Evolutionary conservation across 2,797 vertebrate genomes (phyloP), one percentile per base, ranked within the genome.

Genomic region (Acanthurus lineatus): DNA sequence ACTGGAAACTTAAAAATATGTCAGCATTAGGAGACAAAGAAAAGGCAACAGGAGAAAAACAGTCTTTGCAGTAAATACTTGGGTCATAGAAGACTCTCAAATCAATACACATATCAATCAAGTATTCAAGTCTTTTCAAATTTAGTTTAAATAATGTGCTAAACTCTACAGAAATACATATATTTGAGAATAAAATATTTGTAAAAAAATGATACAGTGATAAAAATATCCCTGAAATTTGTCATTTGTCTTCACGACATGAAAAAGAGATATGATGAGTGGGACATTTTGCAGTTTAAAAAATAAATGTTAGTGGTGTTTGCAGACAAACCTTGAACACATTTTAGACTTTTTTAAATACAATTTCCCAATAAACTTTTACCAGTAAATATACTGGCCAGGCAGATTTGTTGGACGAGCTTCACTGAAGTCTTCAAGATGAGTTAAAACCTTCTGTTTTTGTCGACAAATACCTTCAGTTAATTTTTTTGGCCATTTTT

Each of bases 41-140:
- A 28, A 49, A 32, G 16, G 9, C 0, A 8, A 0, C 6, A 5
- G 9, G 0, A 19, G 32, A 22, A 1, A 9, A 2, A 14, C 44
- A 20, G 14, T 7, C 25, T 44, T 53, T 52, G 7, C 15, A 49
- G 11, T 20, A 20, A 14, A 40, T 22, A 6, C 3, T 16, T 19
- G 52, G n/a, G 53, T 61, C 16, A 45, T 6, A 48, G 19, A 45
- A 59, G 2, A 16, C 19, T 60, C 11, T 40, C 2, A 2, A 62
- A 54, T 65, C 10, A 61, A 60, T 15, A 28, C 14, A 62, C 1
- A 17, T 16, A 45, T 7, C 0, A 67, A 12, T 32, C 17, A 52
- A 56, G 58, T 3, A 11, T 32, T 20, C 28, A 28, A 28, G 32
- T 44, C 44, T 49, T 44, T 32, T 48, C 12, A 66, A 66, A 16